Percentiles rank a stretch among this genome's conserved stretches.
phyloP scores from a whole-genome alignment of 2,888 invertebrate species.

The Ashinkailepas kermadecensis region DNA sequence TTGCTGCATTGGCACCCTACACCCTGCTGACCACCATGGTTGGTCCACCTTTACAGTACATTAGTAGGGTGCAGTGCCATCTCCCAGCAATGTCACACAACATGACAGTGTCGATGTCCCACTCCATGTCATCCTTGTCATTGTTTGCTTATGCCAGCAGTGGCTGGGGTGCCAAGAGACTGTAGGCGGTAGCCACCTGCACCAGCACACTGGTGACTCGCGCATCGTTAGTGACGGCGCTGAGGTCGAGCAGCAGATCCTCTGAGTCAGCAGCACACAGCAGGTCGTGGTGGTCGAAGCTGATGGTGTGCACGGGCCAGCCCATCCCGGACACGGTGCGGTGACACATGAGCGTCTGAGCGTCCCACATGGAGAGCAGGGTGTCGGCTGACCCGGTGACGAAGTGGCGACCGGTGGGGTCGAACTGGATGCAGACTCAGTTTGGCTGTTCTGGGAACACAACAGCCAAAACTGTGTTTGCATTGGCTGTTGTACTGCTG shows the following conservation, averaged over 20 bases:
- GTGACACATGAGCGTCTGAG: conserved; percentile 83
- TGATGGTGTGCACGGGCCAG: conserved; percentile 94
- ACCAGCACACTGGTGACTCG: conserved; percentile 71
- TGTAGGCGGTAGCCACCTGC: conserved; percentile 89
- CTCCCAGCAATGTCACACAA: conserved; percentile 70
- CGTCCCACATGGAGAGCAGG: conserved; percentile 93
- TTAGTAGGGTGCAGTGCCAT: not conserved
- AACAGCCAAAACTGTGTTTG: no score
- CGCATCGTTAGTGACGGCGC: conserved; percentile 78
- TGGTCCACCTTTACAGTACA: no score
- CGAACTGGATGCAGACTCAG: conserved; percentile 96
- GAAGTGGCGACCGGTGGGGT: conserved; percentile 87
- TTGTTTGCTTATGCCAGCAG: conserved; percentile 94
- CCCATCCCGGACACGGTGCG: conserved; percentile 89
- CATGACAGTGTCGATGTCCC: conserved; percentile 86
- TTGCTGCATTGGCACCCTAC: no score
- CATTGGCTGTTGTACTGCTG: no score
- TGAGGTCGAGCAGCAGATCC: conserved; percentile 91
- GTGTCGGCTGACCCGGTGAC: conserved; percentile 98
- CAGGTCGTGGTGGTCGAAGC: conserved; percentile 91
- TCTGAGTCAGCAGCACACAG: conserved; percentile 93
- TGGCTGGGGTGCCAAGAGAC: conserved; percentile 71
- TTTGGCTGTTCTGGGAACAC: no score
- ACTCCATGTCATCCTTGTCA: conserved; percentile 77
- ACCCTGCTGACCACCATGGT: no score